Evolutionary conservation across 2,113 vertebrate species (phyloP), one percentile per base, ranked within the genome.

Genomic region (Sylvietta virens): DNA sequence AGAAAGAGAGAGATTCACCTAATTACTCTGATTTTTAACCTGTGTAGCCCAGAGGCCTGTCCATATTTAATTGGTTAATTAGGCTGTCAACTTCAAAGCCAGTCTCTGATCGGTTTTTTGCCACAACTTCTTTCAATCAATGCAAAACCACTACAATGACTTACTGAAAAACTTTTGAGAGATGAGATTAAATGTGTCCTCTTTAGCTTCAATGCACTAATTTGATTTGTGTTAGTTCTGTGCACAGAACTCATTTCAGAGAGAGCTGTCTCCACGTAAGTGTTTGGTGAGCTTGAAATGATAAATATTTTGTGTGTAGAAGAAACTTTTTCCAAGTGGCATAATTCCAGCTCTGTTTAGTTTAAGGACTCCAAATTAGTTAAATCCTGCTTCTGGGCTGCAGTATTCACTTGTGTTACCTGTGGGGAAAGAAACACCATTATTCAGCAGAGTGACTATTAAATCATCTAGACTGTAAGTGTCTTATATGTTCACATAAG

Each of bases 261-360:
- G 79, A 81, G 35, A 81, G 53, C 81, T 89, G 81, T 53, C 62
- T 90, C 51, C 76, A 48, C 15, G 0, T 77, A 96, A 92, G 58
- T 78, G 69, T 82, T 67, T 95, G 51, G 51, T 53, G 82, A 94
- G 40, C 37, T 76, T 97, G 50, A 84, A 94, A 86, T 88, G 66
- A 91, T 79, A 96, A 96, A 89, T 95, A 96, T 91, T 96, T 97
- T 95, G 89, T 86, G 84, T 72, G 54, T 44, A 92, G 92, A 94
- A 94, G 67, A 89, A 94, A 73, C 73, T 26, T 74, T 87, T 91
- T 96, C 60, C 53, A 85, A 95, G 87, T 76, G 48, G 45, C 67
- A 53, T 56, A 4, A 24, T 44, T 71, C 35, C 62, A 88, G 56
- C 19, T 65, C 27, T 40, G 31, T 58, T 88, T 92, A 17, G 4